Evolutionary conservation across 2,113 vertebrate species (phyloP).

Genomic region (Spea bombifrons): DNA sequence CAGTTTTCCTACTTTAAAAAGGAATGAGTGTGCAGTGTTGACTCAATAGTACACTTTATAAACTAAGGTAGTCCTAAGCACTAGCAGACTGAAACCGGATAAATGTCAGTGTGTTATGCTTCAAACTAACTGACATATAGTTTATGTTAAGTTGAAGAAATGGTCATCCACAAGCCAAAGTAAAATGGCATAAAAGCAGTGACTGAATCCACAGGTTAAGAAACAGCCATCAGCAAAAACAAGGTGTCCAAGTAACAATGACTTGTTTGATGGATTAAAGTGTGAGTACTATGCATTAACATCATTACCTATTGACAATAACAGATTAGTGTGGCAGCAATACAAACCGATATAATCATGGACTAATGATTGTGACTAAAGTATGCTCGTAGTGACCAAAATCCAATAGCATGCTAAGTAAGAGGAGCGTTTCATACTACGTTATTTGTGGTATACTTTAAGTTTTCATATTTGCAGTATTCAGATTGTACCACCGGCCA

Average conservation of each 20-base stretch:
- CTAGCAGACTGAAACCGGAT: too few relatives aligned
- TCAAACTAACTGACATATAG: too few relatives aligned
- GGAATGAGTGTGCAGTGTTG: not conserved
- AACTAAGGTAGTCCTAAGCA: not conserved
- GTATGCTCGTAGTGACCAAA: too few relatives aligned
- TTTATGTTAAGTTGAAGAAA: too few relatives aligned
- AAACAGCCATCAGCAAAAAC: not conserved
- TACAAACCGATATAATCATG: not conserved
- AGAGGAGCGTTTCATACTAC: too few relatives aligned
- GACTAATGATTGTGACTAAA: not conserved
- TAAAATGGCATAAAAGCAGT: not conserved
- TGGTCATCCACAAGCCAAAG: too few relatives aligned
- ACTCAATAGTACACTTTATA: not conserved
- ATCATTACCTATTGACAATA: slow-evolving; percentile 16
- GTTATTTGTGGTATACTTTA: too few relatives aligned
- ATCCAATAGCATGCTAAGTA: too few relatives aligned
- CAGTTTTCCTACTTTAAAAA: not conserved
- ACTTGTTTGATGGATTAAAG: slow-evolving; percentile 22
- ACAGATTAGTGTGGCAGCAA: not conserved
- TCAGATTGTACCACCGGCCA: too few relatives aligned
- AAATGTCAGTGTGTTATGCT: too few relatives aligned
- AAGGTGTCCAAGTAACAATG: not conserved
- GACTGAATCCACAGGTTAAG: not conserved
- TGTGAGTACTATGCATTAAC: slow-evolving; percentile 7
- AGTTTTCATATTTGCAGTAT: too few relatives aligned